These are phyloP conservation scores for Apis florea DNA, from an alignment of 1,140 invertebrate genomes.

Conservation along the genomic window DNA sequence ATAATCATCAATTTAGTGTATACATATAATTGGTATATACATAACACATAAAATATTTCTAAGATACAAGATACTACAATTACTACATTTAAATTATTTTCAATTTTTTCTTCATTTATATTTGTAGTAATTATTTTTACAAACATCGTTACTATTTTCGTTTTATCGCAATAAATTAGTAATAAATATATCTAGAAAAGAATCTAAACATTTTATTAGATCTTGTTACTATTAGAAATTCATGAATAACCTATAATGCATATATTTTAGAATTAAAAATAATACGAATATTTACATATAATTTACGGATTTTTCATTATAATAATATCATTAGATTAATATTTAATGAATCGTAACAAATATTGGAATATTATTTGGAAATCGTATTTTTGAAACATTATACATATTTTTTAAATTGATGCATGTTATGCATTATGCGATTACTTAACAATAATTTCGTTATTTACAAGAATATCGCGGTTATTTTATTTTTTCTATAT, in stretches of 20 bases:
- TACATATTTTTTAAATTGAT: neutral
- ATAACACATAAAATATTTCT: neutral
- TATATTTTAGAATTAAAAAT: neutral
- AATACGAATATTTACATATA: neutral
- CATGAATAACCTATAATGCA: neutral
- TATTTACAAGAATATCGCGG: neutral
- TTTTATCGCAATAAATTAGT: neutral
- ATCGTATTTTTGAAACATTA: constrained; percentile 4
- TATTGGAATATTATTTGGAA: constrained; percentile 12
- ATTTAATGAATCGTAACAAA: neutral
- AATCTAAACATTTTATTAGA: neutral
- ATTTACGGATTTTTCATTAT: neutral
- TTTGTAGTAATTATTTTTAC: neutral
- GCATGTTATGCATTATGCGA: neutral
- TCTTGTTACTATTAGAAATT: neutral
- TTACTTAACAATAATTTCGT: neutral
- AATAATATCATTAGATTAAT: neutral
- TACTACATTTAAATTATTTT: neutral
- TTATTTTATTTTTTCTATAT: too few species aligned
- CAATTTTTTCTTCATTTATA: neutral
- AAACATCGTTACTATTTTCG: neutral
- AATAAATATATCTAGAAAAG: neutral
- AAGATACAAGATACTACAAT: neutral
- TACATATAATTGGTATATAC: neutral
- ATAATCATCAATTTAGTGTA: too few species aligned